Base-by-base conservation (phyloP, 2,113 vertebrate species). In the Spilogale gracilis region DNA sequence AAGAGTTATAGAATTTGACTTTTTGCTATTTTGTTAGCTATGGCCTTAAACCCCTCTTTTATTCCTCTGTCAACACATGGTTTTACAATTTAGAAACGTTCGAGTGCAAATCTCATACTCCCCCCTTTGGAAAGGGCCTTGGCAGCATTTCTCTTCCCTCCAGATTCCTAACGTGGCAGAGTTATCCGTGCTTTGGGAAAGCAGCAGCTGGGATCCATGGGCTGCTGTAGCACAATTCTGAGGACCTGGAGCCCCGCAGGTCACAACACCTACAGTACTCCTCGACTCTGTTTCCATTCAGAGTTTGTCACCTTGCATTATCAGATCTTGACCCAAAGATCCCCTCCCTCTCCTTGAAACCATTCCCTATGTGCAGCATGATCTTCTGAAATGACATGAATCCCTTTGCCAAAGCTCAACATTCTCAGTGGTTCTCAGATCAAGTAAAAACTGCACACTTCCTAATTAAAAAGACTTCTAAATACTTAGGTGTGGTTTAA, bases 61-160 rank as follows among this genome's bases (percentile, higher is more conserved):
- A 96, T 12, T 91, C 27, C 45, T 74, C 60, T 91, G 32, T 73
- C 63, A 78, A 61, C 14, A 80, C 12, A n/a, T 16, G 18, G 23
- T 83, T 97, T 95, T 71, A 82, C 95, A 92, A 93, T 67, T 30
- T 54, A n/a, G 87, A 81, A 90, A 94, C 94, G 16, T 71, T 58
- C 74, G 9, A 88, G 20, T 79, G 48, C 45, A 82, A 58, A 79
- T 92, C 30, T 74, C 91, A 69, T 61, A 27, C 9, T 89, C 11
- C 74, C 58, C 71, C 71, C 10, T 76, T 60, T 82, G 25, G 67
- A 63, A 67, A 18, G 1, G 9, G 32, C 17, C 86, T 54, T 61
- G 48, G 48, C 50, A 80, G 52, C 25, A 79, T 71, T 83, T 54
- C 14, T 38, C 8, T 2, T 85, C 20, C 71, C 50, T 80, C 30